Evolutionary conservation across 2,888 invertebrate genomes (phyloP), one percentile per base, ranked within the genome.

Genomic region (Sarcophaga variegata): DNA sequence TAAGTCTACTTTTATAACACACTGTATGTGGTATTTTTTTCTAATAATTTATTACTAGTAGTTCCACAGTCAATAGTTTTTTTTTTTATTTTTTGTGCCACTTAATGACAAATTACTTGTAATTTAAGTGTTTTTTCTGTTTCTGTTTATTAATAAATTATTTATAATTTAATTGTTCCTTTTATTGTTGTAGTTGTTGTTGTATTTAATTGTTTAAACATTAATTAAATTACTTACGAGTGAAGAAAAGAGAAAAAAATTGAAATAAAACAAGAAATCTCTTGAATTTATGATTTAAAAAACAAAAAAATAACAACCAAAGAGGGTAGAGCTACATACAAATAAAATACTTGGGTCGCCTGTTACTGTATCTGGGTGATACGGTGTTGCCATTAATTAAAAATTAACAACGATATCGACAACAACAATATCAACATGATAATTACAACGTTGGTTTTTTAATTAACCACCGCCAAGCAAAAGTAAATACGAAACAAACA

Each of bases 321-420:
- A 10, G 37, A 37, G 10, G 37, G 37, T 10, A 8, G 37, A 37
- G 37, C 8, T 10, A 37, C 1, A 2, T 37, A 37, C 37, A 37
- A 37, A 37, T 2, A 2, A 49, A 80, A 25, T 70, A 59, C 64
- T 75, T 72, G 49, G 20, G 22, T 17, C 14, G 62, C 17, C 63
- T 37, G 60, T 49, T 54, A 27, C 69, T 27, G 37, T 81, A 59
- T 64, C 54, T 74, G 59, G 67, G 69, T 69, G 83, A 67, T 78
- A 83, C 74, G 66, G 81, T 70, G 81, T 70, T 81, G 87, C 87
- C 81, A 84, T 84, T 87, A 87, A 87, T 87, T 87, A 87, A 87
- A 87, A 84, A 84, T 87, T 87, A 84, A 87, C 87, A 87, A 84
- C 79, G 84, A 84, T 87, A 87, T 81, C 86, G 86, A 83, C 84